Evolutionary conservation across 2,113 vertebrate species (phyloP).

Genomic region (Blennius ocellaris): DNA sequence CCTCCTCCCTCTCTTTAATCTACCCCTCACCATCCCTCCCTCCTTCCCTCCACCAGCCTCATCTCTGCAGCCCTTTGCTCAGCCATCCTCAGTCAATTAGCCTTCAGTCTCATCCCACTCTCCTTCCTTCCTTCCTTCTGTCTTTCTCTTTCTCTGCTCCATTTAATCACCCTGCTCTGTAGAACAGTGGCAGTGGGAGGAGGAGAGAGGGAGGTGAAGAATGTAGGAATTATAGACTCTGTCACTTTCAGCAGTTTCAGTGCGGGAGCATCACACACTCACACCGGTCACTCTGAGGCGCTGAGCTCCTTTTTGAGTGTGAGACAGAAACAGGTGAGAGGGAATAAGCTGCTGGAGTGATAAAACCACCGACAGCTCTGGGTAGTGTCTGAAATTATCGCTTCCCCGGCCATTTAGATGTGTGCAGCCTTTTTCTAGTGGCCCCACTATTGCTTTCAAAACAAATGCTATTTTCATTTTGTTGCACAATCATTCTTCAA

Average conservation of each 20-base stretch:
- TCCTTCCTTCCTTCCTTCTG: constrained; percentile 54
- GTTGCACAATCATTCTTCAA: no score
- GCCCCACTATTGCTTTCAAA: no score
- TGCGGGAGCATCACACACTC: not conserved
- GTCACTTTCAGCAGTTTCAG: not conserved
- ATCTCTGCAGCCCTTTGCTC: constrained; percentile 63
- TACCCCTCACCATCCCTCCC: constrained; percentile 49
- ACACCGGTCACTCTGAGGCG: constrained; percentile 28
- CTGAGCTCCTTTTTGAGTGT: no score
- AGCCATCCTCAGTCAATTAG: constrained; percentile 83
- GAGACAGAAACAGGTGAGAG: no score
- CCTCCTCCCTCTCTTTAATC: constrained; percentile 71
- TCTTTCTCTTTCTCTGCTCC: constrained; percentile 54
- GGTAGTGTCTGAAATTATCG: no score
- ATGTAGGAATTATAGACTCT: constrained; percentile 61
- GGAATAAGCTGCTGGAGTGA: no score
- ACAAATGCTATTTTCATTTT: no score
- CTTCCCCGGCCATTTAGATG: no score
- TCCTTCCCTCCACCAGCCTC: constrained; percentile 19
- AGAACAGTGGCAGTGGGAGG: constrained; percentile 61
- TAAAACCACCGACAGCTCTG: no score
- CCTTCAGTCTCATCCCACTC: constrained; percentile 67
- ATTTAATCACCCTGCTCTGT: constrained; percentile 69
- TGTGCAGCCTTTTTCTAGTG: no score
- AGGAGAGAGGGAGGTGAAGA: constrained; percentile 51